These are phyloP conservation scores for Neosalanx taihuensis DNA, from an alignment of 2,797 vertebrate species.

Conservation along the genomic window DNA sequence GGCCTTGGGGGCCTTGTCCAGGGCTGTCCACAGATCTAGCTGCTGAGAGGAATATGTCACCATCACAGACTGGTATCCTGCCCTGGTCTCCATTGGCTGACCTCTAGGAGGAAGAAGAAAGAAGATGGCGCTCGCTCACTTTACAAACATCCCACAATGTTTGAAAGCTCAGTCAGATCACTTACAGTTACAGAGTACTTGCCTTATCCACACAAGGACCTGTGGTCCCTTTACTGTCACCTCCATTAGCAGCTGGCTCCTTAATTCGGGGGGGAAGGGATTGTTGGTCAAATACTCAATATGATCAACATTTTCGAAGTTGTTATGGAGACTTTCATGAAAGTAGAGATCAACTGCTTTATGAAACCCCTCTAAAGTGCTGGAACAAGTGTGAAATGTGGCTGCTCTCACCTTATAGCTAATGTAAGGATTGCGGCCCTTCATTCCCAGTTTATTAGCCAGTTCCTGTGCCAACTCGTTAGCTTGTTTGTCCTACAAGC, in stretches of 20 bases:
- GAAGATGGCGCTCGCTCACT: background rate
- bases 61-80: slow-evolving; percentile 51
- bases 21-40: slow-evolving; percentile 39
- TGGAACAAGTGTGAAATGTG: background rate
- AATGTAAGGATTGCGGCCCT: slow-evolving; percentile 83
- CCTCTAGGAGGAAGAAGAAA: slow-evolving; percentile 58
- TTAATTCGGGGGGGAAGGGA: slow-evolving; percentile 10
- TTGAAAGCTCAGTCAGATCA: slow-evolving; percentile 53
- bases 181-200: slow-evolving; percentile 29
- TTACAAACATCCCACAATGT: background rate
- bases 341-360: background rate
- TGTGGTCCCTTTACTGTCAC: slow-evolving; percentile 38
- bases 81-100: slow-evolving; percentile 61
- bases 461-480: slow-evolving; percentile 89
- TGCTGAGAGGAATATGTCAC: slow-evolving; percentile 51
- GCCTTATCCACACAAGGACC: slow-evolving; percentile 21
- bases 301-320: background rate
- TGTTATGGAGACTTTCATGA: background rate
- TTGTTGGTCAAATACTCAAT: background rate
- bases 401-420: slow-evolving; percentile 75
- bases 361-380: background rate
- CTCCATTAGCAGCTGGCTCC: slow-evolving; percentile 14
- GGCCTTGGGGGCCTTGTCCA: slow-evolving; percentile 54
- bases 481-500: slow-evolving; percentile 82
- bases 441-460: slow-evolving; percentile 81